A percentile compares a stretch with the other conserved stretches of the same genome.
Conservation (phyloP, 2,797 vertebrate genomes). For the Cuculus canorus region DNA sequence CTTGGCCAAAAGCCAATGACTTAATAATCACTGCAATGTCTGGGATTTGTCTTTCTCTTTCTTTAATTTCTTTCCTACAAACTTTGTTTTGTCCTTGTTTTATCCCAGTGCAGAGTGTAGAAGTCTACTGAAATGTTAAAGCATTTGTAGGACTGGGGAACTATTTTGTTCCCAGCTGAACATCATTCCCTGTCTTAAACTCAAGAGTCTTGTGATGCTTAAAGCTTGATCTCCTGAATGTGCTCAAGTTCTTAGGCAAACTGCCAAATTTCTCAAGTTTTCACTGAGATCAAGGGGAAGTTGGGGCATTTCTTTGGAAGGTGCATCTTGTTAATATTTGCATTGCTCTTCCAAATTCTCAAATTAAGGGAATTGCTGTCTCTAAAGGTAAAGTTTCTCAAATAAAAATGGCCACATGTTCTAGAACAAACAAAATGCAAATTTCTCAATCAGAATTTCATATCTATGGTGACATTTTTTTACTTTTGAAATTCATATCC, state of each 20-base stretch:
- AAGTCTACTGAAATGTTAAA: slow-evolving; percentile 35
- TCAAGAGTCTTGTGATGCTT: slow-evolving; percentile 3
- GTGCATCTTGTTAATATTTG: slow-evolving; percentile 37
- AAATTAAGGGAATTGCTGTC: slow-evolving; percentile 33
- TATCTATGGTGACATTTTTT: slow-evolving; percentile 35
- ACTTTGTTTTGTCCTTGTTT: not conserved
- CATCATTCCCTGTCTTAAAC: slow-evolving; percentile 30
- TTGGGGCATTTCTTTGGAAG: slow-evolving; percentile 36
- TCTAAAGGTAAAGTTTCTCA: slow-evolving; percentile 30
- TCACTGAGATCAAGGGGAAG: slow-evolving; percentile 49
- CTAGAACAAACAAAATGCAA: slow-evolving; percentile 62
- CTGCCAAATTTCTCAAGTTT: slow-evolving; percentile 55
- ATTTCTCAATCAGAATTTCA: slow-evolving; percentile 61
- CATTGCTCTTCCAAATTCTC: slow-evolving; percentile 9
- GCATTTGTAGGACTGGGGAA: not conserved
- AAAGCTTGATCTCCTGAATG: slow-evolving; percentile 39
- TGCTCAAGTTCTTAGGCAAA: slow-evolving; percentile 41
- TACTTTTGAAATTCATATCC: slow-evolving; percentile 61
- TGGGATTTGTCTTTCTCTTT: not conserved
- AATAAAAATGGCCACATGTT: slow-evolving; percentile 38
- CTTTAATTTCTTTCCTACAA: not conserved
- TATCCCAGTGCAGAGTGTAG: slow-evolving; percentile 4
- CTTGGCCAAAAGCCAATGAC: not conserved
- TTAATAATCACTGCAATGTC: not conserved
- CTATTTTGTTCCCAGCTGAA: slow-evolving; percentile 11